Percentiles rank a stretch among this genome's conserved stretches.
Conservation (phyloP, 1,140 invertebrate genomes). For the Plectus sambesii region DNA sequence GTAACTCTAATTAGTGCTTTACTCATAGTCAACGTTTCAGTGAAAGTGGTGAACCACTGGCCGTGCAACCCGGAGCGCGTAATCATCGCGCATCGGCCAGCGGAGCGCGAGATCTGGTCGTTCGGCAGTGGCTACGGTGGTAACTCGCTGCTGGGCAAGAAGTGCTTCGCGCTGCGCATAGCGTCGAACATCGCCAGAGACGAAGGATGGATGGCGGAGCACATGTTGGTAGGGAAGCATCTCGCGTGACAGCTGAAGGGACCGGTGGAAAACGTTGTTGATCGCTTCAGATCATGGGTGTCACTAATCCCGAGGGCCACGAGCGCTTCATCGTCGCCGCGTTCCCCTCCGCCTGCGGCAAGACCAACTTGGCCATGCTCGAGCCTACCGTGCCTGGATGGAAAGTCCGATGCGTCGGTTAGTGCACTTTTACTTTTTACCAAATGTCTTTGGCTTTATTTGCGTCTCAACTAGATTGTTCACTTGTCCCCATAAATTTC, state of each 20-base stretch:
- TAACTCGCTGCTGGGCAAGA: conserved; percentile 96
- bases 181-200: conserved; percentile 82
- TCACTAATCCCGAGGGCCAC: conserved; percentile 65
- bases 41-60: conserved; percentile 62
- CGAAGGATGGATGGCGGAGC: conserved; percentile 97
- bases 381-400: conserved; percentile 74
- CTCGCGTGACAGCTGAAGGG: conserved; percentile 11
- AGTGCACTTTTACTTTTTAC: no score
- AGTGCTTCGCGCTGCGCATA: conserved; percentile 91
- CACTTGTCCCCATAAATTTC: no score
- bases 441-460: no score
- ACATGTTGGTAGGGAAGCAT: conserved; percentile 58
- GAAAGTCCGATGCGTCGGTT: conserved; percentile 57
- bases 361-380: conserved; percentile 98
- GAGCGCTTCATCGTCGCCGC: conserved; percentile 79
- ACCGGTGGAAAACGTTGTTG: no score
- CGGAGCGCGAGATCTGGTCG: conserved; percentile 68
- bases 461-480: no score
- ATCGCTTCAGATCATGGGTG: conserved; percentile 64
- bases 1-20: background rate
- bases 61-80: conserved; percentile 91
- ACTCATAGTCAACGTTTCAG: conserved; percentile 29
- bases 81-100: conserved; percentile 66
- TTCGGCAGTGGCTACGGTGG: conserved; percentile 70
- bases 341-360: conserved; percentile 95